Evolutionary conservation across 2,113 vertebrate genomes (phyloP).

Genomic region (Carassius auratus): DNA sequence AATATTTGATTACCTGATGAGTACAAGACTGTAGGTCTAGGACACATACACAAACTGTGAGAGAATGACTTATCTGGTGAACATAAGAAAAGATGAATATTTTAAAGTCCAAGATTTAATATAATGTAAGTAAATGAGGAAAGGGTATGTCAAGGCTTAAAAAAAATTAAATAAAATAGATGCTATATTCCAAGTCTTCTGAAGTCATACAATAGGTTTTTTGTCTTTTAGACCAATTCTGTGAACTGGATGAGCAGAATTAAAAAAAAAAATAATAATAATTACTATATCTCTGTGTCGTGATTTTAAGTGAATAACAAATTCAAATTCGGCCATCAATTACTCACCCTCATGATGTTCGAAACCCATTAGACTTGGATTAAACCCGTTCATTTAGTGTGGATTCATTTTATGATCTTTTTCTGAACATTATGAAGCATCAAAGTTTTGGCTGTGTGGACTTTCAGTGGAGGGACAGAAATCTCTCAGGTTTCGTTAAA

Average conservation of each 20-base stretch:
- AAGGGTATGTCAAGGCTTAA: background rate
- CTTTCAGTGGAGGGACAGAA: too few relatives aligned
- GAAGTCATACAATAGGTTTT: too few relatives aligned
- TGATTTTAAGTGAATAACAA: too few relatives aligned
- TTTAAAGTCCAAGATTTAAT: background rate
- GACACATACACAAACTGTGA: background rate
- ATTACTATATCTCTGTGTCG: too few relatives aligned
- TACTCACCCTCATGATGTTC: background rate
- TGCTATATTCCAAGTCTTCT: too few relatives aligned
- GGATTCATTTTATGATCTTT: background rate
- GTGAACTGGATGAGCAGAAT: background rate
- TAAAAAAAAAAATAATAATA: too few relatives aligned
- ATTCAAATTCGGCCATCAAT: background rate
- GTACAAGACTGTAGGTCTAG: slow-evolving; percentile 35
- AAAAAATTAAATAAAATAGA: too few relatives aligned
- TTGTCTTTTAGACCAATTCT: background rate
- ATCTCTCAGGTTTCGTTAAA: background rate
- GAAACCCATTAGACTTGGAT: background rate
- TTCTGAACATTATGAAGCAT: too few relatives aligned
- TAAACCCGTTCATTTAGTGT: background rate
- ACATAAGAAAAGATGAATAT: background rate
- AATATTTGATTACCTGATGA: slow-evolving; percentile 74
- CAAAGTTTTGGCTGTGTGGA: too few relatives aligned
- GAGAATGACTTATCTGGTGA: background rate
- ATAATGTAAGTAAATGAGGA: background rate